phyloP scores from a whole-genome alignment of 64 coral and sea anemone genomes.

The Cladopsammia gracilis region DNA sequence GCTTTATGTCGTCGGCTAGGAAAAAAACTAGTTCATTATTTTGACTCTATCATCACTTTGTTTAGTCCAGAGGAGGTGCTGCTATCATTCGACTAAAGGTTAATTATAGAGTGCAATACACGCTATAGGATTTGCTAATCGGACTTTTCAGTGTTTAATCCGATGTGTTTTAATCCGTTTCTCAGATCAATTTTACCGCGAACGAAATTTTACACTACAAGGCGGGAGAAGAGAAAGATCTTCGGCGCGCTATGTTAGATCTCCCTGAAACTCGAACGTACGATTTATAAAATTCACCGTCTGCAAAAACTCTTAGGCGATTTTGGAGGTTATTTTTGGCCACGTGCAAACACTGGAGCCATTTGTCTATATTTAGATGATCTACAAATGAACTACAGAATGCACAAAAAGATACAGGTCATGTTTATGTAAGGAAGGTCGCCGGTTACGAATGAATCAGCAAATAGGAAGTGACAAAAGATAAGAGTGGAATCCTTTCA shows the following conservation, averaged over 20 bases:
- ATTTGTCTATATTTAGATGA: constrained; percentile 26
- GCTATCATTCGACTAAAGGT: no score
- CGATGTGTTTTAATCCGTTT: constrained; percentile 14
- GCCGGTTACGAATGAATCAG: not conserved
- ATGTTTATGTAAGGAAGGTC: not conserved
- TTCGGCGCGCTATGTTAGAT: no score
- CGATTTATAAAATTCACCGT: not conserved
- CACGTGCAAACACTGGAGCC: not conserved
- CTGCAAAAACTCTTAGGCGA: not conserved
- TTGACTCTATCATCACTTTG: no score
- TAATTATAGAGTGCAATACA: no score
- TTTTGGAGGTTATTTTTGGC: constrained; percentile 8
- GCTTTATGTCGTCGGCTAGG: no score
- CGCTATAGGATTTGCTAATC: not conserved
- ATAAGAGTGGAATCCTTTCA: not conserved
- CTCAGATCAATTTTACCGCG: not conserved
- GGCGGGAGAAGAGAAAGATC: not conserved
- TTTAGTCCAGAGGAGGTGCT: no score
- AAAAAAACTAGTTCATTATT: no score
- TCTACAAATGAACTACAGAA: not conserved
- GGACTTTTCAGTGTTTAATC: constrained; percentile 1
- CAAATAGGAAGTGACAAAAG: not conserved
- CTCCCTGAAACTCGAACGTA: not conserved
- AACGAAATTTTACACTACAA: not conserved
- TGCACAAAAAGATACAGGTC: not conserved